Evolutionary conservation across 2,888 invertebrate genomes (phyloP).

Genomic region (Merodon equestris): DNA sequence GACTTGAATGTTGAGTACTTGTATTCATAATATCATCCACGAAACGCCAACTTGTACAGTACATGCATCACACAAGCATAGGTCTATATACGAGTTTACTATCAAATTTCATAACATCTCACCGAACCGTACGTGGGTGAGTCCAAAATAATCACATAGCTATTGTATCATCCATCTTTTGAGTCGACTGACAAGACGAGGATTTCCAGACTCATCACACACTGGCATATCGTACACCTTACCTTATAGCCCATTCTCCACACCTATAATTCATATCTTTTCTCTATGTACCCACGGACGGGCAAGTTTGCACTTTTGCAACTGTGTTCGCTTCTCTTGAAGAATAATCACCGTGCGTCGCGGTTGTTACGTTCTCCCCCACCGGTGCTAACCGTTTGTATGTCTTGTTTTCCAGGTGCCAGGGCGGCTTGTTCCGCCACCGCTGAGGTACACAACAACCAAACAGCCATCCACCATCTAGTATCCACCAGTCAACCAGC

Average conservation of each 20-base stretch:
- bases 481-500: conserved; percentile 55
- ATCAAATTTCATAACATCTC: conserved; percentile 43
- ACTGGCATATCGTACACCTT: conserved; percentile 1
- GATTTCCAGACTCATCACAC: conserved; percentile 44
- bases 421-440: conserved; percentile 9
- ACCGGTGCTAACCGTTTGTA: conserved; percentile 23
- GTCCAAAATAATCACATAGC: conserved; percentile 35
- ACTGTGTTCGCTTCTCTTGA: conserved; percentile 31
- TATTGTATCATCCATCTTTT: conserved; percentile 52
- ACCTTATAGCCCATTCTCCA: conserved; percentile 26
- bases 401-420: conserved; percentile 48
- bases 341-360: conserved; percentile 47
- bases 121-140: conserved; percentile 37
- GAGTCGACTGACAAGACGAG: conserved; percentile 41
- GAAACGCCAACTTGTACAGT: conserved; percentile 22
- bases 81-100: background rate
- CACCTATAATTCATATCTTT: conserved; percentile 30
- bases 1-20: background rate
- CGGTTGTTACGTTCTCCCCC: conserved; percentile 26
- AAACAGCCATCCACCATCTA: conserved; percentile 35
- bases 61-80: too few relatives aligned
- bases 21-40: conserved; percentile 14
- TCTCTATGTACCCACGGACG: too few relatives aligned
- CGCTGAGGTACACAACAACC: conserved; percentile 32
- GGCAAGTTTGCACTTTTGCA: conserved; percentile 52